Conservation (phyloP, 2,888 invertebrate genomes). For the Polia nebulosa region DNA sequence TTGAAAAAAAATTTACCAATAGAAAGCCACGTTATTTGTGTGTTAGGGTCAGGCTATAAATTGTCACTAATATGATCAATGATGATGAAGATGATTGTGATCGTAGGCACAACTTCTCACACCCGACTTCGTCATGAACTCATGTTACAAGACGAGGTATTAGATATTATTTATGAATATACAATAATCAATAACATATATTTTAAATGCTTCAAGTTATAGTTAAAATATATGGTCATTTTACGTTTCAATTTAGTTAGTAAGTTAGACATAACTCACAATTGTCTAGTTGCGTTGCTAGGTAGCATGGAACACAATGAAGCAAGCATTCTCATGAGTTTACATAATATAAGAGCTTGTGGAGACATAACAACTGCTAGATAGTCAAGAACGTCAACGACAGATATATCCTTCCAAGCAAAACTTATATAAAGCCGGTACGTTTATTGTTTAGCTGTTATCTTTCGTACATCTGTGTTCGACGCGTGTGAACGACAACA, state of each 20-base stretch:
- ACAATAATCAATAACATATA: neutral
- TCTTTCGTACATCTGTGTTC: constrained; percentile 77
- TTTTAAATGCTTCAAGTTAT: neutral
- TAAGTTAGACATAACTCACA: constrained; percentile 9
- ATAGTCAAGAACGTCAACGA: constrained; percentile 41
- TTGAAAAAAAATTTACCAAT: too few relatives aligned
- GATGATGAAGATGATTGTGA: neutral
- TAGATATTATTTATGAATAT: neutral
- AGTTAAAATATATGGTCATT: neutral
- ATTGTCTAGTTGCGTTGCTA: constrained; percentile 12
- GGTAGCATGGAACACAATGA: constrained; percentile 43
- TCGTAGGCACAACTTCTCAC: neutral
- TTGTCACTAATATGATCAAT: too few relatives aligned
- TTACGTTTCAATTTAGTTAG: constrained; percentile 24
- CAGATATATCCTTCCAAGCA: constrained; percentile 61
- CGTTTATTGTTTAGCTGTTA: constrained; percentile 64
- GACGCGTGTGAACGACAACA: constrained; percentile 84
- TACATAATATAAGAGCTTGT: constrained; percentile 47
- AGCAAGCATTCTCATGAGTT: constrained; percentile 42
- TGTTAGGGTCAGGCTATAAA: too few relatives aligned
- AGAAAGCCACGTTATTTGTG: too few relatives aligned
- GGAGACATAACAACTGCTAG: constrained; percentile 40
- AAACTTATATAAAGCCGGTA: constrained; percentile 53
- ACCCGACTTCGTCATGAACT: neutral
- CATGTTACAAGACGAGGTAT: constrained; percentile 3